Evolutionary conservation across 2,113 vertebrate species (phyloP).

Genomic region (Laticauda laticaudata): DNA sequence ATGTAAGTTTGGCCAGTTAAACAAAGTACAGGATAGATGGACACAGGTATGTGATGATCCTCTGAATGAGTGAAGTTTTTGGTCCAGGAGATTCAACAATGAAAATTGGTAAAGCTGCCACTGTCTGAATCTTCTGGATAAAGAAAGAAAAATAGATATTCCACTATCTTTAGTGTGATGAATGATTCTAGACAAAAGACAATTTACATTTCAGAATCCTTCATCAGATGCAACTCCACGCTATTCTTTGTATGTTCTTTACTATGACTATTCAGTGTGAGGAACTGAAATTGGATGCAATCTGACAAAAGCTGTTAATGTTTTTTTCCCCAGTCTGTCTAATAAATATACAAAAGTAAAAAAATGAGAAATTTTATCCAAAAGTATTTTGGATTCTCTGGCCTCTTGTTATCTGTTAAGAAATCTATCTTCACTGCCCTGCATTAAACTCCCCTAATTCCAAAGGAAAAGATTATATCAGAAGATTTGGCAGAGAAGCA

Average conservation of each 20-base stretch:
- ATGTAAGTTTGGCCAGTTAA: background rate
- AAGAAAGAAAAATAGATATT: background rate
- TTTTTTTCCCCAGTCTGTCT: background rate
- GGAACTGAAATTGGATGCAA: background rate
- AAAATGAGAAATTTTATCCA: background rate
- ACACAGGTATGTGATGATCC: background rate
- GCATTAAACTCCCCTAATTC: background rate
- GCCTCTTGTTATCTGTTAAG: background rate
- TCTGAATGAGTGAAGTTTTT: background rate
- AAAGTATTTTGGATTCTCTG: background rate
- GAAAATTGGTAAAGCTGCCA: background rate
- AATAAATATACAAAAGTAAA: background rate
- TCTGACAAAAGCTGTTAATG: slow-evolving; percentile 1
- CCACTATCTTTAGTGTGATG: background rate
- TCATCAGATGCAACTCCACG: background rate
- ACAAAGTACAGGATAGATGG: background rate
- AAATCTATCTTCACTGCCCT: background rate
- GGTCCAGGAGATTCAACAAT: background rate
- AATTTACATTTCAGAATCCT: background rate
- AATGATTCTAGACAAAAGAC: background rate
- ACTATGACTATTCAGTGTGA: background rate
- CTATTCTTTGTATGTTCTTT: background rate
- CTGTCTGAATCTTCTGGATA: background rate
- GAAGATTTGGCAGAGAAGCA: background rate
- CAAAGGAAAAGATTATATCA: background rate